phyloP scores from a whole-genome alignment of 2,888 invertebrate genomes.

The Seira ritae region DNA sequence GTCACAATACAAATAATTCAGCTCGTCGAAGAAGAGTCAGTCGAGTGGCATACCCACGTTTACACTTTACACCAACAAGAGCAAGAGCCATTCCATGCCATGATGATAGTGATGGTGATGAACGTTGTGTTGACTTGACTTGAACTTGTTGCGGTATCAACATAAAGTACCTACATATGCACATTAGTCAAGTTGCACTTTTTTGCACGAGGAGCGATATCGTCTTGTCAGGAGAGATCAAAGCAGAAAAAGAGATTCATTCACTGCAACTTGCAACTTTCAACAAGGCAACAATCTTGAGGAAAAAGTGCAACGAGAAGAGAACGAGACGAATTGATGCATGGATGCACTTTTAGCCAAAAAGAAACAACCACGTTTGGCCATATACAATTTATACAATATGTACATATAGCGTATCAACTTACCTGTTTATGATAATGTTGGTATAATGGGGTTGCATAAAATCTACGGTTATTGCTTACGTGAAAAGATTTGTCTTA shows the following conservation, averaged over 20 bases:
- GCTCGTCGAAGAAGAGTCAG: background rate
- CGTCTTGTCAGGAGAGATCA: background rate
- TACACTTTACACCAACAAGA: too few species aligned
- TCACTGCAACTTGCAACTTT: background rate
- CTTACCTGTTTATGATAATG: background rate
- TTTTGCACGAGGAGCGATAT: background rate
- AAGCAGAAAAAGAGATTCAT: background rate
- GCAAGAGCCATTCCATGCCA: background rate
- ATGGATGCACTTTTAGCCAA: background rate
- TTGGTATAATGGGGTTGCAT: background rate
- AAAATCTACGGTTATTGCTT: background rate
- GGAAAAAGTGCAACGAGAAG: background rate
- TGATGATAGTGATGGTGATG: too few species aligned
- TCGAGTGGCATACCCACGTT: background rate
- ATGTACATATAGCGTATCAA: background rate
- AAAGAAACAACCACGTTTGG: too few species aligned
- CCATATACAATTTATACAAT: too few species aligned
- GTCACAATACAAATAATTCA: constrained; percentile 40
- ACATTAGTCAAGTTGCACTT: background rate
- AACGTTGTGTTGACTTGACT: background rate
- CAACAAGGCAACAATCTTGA: too few species aligned
- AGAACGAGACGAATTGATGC: background rate
- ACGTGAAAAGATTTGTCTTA: background rate
- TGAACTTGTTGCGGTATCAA: background rate
- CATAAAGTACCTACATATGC: too few species aligned